Conservation (phyloP, 2,797 vertebrate genomes). For the Enteromius trimaculatus region DNA sequence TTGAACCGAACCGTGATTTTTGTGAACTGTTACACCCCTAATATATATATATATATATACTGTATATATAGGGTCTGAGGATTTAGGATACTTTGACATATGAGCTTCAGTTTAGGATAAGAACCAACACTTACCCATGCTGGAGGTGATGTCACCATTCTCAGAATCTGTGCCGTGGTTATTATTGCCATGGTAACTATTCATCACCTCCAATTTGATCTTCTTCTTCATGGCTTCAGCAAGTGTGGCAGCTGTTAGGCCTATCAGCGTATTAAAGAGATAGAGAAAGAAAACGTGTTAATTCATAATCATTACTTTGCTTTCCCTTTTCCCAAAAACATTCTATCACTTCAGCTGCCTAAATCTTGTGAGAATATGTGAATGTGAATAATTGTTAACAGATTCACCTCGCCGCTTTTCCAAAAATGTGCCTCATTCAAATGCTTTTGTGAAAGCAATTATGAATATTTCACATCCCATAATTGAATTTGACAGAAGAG, state of each 20-base stretch:
- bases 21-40: too few relatives aligned
- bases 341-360: neutral
- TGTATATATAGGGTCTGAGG: neutral
- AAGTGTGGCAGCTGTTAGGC: conserved; percentile 86
- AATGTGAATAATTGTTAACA: conserved; percentile 44
- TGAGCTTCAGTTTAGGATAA: conserved; percentile 48
- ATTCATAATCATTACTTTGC: neutral
- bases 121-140: conserved; percentile 83
- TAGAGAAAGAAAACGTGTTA: conserved; percentile 46
- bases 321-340: neutral
- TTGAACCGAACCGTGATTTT: too few relatives aligned
- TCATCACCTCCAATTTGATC: conserved; percentile 98
- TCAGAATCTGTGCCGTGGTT: conserved; percentile 91
- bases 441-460: conserved; percentile 33
- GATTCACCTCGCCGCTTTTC: conserved; percentile 18
- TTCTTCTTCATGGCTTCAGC: conserved; percentile 96
- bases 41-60: too few relatives aligned
- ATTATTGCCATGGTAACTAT: conserved; percentile 90
- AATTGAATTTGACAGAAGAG: conserved; percentile 70
- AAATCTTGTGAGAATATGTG: conserved; percentile 22
- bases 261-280: conserved; percentile 70
- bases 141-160: conserved; percentile 92
- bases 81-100: neutral
- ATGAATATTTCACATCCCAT: conserved; percentile 85
- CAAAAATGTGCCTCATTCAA: conserved; percentile 24